phyloP scores from a whole-genome alignment of 2,888 invertebrate genomes.

The Carcina quercana region DNA sequence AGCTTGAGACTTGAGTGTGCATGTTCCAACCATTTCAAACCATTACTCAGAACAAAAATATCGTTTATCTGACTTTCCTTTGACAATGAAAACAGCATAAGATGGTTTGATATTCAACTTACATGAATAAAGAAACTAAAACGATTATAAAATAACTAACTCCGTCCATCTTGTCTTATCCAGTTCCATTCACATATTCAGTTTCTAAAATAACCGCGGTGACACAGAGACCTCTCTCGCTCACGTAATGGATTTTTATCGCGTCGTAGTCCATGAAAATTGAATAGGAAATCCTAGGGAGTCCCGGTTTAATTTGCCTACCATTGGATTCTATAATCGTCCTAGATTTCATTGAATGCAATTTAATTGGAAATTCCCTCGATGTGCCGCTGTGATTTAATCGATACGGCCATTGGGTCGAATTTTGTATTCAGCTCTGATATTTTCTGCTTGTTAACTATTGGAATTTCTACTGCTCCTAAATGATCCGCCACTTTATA shows the following conservation, averaged over 20 bases:
- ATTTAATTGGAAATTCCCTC: constrained; percentile 63
- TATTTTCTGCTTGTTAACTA: constrained; percentile 2
- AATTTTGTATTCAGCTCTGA: constrained; percentile 14
- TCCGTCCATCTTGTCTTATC: too few relatives aligned
- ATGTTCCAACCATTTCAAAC: too few relatives aligned
- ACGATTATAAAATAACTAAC: too few relatives aligned
- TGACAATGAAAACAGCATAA: too few relatives aligned
- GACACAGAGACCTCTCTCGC: constrained; percentile 42
- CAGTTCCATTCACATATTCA: constrained; percentile 15
- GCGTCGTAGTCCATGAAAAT: constrained; percentile 58
- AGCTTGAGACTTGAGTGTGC: too few relatives aligned
- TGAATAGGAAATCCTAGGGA: constrained; percentile 54
- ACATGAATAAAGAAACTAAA: too few relatives aligned
- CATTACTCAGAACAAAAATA: too few relatives aligned
- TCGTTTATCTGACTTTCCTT: too few relatives aligned
- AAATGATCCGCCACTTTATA: too few relatives aligned
- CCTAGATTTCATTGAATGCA: constrained; percentile 66
- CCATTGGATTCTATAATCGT: constrained; percentile 62
- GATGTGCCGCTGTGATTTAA: constrained; percentile 35
- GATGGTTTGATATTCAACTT: too few relatives aligned
- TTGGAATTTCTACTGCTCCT: too few relatives aligned
- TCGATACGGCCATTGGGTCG: constrained; percentile 42
- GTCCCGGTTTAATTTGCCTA: constrained; percentile 62
- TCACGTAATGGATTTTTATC: constrained; percentile 65
- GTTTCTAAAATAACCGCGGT: constrained; percentile 29